Percentiles rank a stretch among this genome's conserved stretches.
Evolutionary conservation across 2,888 invertebrate species (phyloP).

Genomic region (Ennomos erosarius): DNA sequence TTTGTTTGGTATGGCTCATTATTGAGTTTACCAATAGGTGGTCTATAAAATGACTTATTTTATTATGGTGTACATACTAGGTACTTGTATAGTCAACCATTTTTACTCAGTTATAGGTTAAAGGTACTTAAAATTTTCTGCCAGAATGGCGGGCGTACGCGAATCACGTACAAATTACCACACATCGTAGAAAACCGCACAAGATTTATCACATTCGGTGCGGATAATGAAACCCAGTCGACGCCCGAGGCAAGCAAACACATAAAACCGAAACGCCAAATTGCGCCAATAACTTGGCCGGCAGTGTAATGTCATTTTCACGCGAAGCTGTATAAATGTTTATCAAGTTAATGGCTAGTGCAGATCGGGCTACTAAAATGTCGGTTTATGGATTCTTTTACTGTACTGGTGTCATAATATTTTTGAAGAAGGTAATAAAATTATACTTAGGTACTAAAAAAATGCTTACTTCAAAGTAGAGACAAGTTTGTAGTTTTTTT

Average conservation of each 20-base stretch:
- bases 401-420: neutral
- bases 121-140: no score
- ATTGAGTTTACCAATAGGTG: no score
- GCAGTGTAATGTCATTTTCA: constrained; percentile 60
- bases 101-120: no score
- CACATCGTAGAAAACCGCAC: constrained; percentile 43
- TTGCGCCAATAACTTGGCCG: constrained; percentile 65
- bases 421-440: no score
- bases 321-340: constrained; percentile 46
- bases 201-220: constrained; percentile 63
- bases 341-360: constrained; percentile 48
- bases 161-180: constrained; percentile 39
- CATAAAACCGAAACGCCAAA: constrained; percentile 67
- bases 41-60: no score
- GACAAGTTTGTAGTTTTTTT: no score
- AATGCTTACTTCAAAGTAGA: no score
- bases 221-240: constrained; percentile 68
- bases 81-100: no score
- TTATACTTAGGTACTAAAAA: no score
- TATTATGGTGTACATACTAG: no score
- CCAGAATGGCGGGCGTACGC: neutral
- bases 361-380: constrained; percentile 47
- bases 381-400: constrained; percentile 25
- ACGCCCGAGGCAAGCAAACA: constrained; percentile 65
- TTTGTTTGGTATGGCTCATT: no score